Conservation (phyloP, 2,113 vertebrate species). For the Silurus asotus region DNA sequence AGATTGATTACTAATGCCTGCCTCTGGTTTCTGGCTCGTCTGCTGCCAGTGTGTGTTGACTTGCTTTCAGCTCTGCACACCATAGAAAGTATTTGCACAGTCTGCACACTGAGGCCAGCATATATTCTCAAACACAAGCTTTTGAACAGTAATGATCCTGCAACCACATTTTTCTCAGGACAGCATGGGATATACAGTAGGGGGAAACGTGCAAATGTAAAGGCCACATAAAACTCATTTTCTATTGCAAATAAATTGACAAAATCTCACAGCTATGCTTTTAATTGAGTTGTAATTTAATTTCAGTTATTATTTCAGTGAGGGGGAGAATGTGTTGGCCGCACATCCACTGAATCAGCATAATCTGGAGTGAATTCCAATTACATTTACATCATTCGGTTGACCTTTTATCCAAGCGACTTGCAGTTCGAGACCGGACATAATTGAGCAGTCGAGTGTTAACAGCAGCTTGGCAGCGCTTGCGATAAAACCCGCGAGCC, state of each 20-base stretch:
- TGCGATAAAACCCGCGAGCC: neutral
- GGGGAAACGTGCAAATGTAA: neutral
- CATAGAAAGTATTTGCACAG: constrained; percentile 20
- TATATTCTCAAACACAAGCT: constrained; percentile 1
- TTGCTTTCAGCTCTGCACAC: neutral
- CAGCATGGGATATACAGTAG: constrained; percentile 9
- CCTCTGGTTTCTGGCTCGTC: neutral
- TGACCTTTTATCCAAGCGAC: neutral
- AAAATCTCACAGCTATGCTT: neutral
- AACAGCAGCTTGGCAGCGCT: neutral
- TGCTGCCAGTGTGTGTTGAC: neutral
- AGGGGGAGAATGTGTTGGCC: neutral
- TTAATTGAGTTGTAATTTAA: too few relatives aligned
- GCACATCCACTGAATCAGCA: neutral
- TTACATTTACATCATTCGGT: neutral
- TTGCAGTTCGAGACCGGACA: too few relatives aligned
- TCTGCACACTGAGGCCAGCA: constrained; percentile 1
- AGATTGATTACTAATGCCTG: constrained; percentile 21
- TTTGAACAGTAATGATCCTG: constrained; percentile 21
- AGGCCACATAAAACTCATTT: neutral
- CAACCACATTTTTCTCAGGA: constrained; percentile 24
- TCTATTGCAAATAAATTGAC: neutral
- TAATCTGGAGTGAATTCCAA: neutral
- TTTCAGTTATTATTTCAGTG: neutral
- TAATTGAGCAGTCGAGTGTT: neutral